Conservation (phyloP, 2,888 invertebrate genomes). For the Drosophila rellima region DNA sequence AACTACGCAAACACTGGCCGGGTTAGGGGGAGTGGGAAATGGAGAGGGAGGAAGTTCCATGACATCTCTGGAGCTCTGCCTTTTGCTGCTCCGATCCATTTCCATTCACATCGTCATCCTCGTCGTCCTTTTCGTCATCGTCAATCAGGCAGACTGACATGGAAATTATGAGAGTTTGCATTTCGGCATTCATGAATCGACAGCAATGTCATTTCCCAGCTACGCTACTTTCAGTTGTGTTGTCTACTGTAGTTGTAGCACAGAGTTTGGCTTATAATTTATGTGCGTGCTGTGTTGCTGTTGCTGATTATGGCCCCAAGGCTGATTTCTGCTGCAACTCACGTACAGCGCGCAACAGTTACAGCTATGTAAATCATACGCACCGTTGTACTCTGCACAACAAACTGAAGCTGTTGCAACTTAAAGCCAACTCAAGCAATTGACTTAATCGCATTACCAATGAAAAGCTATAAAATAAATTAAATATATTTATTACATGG, state of each 20-base stretch:
- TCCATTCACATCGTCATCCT: conserved; percentile 34
- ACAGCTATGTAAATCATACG: conserved; percentile 54
- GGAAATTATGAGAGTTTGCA: conserved; percentile 71
- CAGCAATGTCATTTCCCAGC: conserved; percentile 42
- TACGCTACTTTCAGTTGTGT: conserved; percentile 14
- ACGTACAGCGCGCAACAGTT: conserved; percentile 44
- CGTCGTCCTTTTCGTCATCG: conserved; percentile 51
- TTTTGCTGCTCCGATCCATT: conserved; percentile 42
- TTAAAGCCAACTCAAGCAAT: conserved; percentile 35
- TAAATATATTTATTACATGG: neutral
- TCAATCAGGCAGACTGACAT: conserved; percentile 68
- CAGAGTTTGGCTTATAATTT: conserved; percentile 53
- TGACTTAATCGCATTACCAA: conserved; percentile 4
- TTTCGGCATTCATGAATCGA: conserved; percentile 63
- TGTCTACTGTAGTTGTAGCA: conserved; percentile 22
- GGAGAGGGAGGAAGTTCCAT: neutral
- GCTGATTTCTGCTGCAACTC: conserved; percentile 55
- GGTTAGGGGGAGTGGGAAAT: neutral
- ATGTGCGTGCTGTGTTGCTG: conserved; percentile 47
- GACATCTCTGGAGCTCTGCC: conserved; percentile 17
- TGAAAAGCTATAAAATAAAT: neutral
- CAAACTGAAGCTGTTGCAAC: conserved; percentile 9
- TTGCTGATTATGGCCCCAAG: conserved; percentile 63
- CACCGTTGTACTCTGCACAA: conserved; percentile 36
- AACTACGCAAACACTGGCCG: neutral